A percentile compares a stretch with the other conserved stretches of the same genome.
Evolutionary conservation across 30 jellyfish, hydroid and myxozoan species (phyloP).

Genomic region (Aurelia aurita): DNA sequence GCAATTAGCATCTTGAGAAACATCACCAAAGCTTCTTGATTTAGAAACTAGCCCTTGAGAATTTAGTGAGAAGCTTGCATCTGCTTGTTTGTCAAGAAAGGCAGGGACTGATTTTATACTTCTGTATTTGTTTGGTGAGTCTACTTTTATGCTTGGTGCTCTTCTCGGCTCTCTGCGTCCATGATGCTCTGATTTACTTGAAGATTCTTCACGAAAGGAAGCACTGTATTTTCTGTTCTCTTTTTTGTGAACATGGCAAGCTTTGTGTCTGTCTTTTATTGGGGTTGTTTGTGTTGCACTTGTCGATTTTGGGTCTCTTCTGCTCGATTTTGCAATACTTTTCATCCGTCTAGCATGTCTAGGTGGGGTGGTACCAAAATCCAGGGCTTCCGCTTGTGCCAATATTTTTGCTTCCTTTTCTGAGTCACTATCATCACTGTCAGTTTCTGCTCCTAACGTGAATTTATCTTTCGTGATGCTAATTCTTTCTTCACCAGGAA

Average conservation of each 20-base stretch:
- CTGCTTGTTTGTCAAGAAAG: constrained; percentile 34
- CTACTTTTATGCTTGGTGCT: constrained; percentile 33
- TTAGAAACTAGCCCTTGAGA: constrained; percentile 3
- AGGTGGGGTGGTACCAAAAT: constrained; percentile 81
- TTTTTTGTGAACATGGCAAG: constrained; percentile 1
- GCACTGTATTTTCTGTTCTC: constrained; percentile 7
- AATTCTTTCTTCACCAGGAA: no score
- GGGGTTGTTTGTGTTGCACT: neutral
- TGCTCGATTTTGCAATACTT: constrained; percentile 28
- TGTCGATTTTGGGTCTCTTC: constrained; percentile 26
- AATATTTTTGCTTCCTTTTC: constrained; percentile 47
- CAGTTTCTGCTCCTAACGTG: constrained; percentile 45
- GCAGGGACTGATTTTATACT: constrained; percentile 70
- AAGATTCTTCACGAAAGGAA: no score
- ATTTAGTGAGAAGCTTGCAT: neutral
- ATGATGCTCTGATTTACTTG: no score
- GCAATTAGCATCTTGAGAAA: constrained; percentile 28
- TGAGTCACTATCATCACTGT: constrained; percentile 55
- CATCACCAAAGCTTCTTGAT: constrained; percentile 38
- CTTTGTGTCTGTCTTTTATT: constrained; percentile 20
- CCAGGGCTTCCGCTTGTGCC: constrained; percentile 27
- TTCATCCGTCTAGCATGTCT: constrained; percentile 72
- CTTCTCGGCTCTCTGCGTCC: neutral
- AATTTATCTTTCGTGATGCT: constrained; percentile 7
- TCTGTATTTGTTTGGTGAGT: constrained; percentile 26